These are phyloP conservation scores for Eupsittula cactorum DNA, from an alignment of 2,113 vertebrate species.

Conservation along the genomic window DNA sequence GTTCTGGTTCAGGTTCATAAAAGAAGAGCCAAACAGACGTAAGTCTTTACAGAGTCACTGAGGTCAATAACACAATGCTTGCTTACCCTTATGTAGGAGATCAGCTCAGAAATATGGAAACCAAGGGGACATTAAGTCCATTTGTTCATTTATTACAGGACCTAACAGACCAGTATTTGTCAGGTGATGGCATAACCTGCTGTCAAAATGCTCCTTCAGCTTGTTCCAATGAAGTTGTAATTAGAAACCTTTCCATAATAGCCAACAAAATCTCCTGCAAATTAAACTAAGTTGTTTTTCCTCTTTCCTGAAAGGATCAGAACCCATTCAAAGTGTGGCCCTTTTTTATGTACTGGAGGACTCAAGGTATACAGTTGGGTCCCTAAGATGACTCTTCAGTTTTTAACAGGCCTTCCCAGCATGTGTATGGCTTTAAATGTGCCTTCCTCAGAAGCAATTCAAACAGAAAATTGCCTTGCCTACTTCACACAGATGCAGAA, in stretches of 20 bases:
- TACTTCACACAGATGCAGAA: conserved; percentile 16
- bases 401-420: not conserved
- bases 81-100: not conserved
- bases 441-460: conserved; percentile 30
- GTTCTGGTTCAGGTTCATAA: not conserved
- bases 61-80: not conserved
- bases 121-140: not conserved
- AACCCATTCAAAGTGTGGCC: not conserved
- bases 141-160: not conserved
- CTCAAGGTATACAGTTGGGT: not conserved
- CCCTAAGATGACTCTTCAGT: not conserved
- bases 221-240: not conserved
- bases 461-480: conserved; percentile 40
- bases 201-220: not conserved
- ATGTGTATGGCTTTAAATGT: not conserved
- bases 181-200: not conserved
- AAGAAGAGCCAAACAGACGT: not conserved
- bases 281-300: not conserved
- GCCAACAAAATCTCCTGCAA: not conserved
- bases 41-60: not conserved
- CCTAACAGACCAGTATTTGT: not conserved
- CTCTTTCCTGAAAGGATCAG: not conserved
- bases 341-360: not conserved
- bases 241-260: not conserved
- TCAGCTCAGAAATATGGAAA: not conserved